Base-by-base conservation (phyloP, 2,888 invertebrate species). In the Drosophila setosimentum region DNA sequence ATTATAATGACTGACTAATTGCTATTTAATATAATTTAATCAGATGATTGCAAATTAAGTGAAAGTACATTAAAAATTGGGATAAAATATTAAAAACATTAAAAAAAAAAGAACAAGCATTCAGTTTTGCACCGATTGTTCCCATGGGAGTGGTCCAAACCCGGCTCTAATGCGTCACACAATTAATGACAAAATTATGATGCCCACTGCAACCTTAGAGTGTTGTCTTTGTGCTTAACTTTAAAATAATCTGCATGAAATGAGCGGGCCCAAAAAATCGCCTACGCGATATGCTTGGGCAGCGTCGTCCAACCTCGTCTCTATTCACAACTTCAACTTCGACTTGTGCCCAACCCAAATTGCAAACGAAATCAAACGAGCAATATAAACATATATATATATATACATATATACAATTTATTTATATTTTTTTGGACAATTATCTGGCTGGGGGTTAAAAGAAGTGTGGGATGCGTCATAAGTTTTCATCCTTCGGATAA, bases 201-300 rank as follows among this genome's bases (percentile, higher is more conserved):
- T 42, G 42, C 30, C 11, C 29, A 42, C n/a, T 21, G 42, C 29
- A 57, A 42, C 10, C 16, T 30, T 42, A 57, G 45, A 45, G 45
- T 45, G 4, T 45, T 40, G 8, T 57, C n/a, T 29, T 27, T 68
- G 32, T 73, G 61, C 72, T 70, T 63, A 67, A 83, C 67, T 68
- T 73, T 69, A 77, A 82, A 84, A 80, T 79, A 82, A 87, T 73
- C 68, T 64, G 42, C 63, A 80, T 80, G 74, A 77, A 75, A 58
- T 70, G 80, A 81, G 75, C 87, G 72, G 62, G 74, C 83, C 78
- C 72, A 80, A 66, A 80, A 68, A 78, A 58, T 67, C 85, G 84
- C 89, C 87, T 77, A 87, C 89, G 57, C 74, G 66, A 68, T 79
- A 51, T 73, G 76, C 62, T 73, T 73, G 51, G 68, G 50, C 65